Conservation (phyloP, 2,888 invertebrate genomes). For the Tromatobia lineatoria region DNA sequence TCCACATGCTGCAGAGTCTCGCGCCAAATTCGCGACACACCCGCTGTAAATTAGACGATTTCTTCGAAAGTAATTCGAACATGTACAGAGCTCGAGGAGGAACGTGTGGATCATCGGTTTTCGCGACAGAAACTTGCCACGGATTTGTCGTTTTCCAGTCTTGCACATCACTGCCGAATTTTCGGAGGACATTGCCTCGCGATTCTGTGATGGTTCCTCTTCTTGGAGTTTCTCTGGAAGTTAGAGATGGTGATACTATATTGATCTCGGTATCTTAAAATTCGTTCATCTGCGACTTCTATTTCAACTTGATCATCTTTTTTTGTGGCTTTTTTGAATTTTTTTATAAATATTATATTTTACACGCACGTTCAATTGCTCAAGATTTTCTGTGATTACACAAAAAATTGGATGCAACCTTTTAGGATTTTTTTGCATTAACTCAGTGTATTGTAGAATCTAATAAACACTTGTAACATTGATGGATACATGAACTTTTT, state of each 20-base stretch:
- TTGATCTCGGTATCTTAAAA: not conserved
- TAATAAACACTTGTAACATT: too few relatives aligned
- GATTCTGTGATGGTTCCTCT: conserved; percentile 23
- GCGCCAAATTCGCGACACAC: conserved; percentile 75
- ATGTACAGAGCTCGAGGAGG: conserved; percentile 77
- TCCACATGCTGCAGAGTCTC: conserved; percentile 76
- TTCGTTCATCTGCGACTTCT: not conserved
- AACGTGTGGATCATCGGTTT: conserved; percentile 75
- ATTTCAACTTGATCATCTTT: too few relatives aligned
- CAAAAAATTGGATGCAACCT: too few relatives aligned
- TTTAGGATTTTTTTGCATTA: too few relatives aligned
- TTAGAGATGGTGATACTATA: not conserved
- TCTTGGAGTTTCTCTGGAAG: conserved; percentile 38
- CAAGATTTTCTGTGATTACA: too few relatives aligned
- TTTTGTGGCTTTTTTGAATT: too few relatives aligned
- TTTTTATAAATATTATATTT: too few relatives aligned
- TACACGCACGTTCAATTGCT: too few relatives aligned
- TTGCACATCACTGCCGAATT: conserved; percentile 72
- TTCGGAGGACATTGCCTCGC: conserved; percentile 74
- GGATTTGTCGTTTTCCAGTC: conserved; percentile 75
- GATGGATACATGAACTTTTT: too few relatives aligned
- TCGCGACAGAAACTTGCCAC: conserved; percentile 64
- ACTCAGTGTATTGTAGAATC: too few relatives aligned
- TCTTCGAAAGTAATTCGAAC: conserved; percentile 80
- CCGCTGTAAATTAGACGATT: conserved; percentile 70